These are phyloP conservation scores for Acrocephalus arundinaceus DNA, from an alignment of 2,113 vertebrate species.

Conservation along the genomic window DNA sequence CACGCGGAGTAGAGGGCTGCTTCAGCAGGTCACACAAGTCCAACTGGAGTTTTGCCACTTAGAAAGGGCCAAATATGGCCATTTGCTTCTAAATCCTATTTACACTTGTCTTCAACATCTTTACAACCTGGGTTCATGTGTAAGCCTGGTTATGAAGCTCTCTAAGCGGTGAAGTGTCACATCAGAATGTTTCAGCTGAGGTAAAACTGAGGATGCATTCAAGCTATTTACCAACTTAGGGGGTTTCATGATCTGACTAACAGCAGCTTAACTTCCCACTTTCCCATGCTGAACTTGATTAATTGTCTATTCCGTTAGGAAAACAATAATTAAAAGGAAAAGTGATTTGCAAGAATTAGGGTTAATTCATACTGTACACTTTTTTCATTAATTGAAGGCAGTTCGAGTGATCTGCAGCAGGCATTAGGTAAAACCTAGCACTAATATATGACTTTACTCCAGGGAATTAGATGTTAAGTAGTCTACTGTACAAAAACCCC, in stretches of 20 bases:
- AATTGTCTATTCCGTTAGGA: background rate
- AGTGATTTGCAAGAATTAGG: background rate
- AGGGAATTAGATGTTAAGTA: background rate
- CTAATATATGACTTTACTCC: background rate
- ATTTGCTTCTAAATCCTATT: background rate
- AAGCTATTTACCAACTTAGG: background rate
- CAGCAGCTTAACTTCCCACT: background rate
- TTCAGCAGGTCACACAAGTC: background rate
- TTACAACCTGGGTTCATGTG: background rate
- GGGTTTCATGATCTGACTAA: background rate
- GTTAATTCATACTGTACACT: background rate
- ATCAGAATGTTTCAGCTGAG: background rate
- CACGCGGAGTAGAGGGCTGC: background rate
- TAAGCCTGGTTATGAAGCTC: background rate
- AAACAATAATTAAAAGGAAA: slow-evolving; percentile 9
- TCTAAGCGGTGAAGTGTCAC: fast-evolving
- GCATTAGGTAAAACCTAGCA: background rate
- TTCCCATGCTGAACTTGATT: background rate
- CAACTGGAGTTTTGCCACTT: background rate
- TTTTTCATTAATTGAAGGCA: background rate
- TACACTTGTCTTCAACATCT: background rate
- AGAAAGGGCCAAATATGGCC: background rate
- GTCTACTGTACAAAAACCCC: background rate
- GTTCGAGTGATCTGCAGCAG: background rate
- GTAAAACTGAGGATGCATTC: background rate